Base-by-base conservation (phyloP, 2,797 vertebrate genomes). In the Anguilla obscura region DNA sequence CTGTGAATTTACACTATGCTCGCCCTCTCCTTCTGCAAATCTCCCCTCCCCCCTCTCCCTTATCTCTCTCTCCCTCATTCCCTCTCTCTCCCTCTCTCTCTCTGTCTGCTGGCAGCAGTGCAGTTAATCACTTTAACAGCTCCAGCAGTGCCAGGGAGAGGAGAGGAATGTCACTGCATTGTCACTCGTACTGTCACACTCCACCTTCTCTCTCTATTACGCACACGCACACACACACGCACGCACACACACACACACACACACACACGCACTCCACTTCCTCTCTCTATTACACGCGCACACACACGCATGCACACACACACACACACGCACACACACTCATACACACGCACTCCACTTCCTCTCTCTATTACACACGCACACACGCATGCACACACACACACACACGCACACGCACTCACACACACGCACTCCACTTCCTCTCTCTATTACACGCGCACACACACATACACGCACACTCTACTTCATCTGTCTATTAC, bases 191-290 rank as follows among this genome's bases (percentile, higher is more conserved):
- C 74, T 79, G 74, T 79, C 74, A 79, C 30, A 74, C 71, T 74
- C 71, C 24, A 21, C 71, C 33, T 74, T 2, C 71, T 30, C 71
- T 74, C 71, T 74, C 27, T 33, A 74, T 74, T 36, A 74, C 30
- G 90, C 90, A 88, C 90, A 56, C 86, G 27, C 92, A 90, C 91
- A 88, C 60, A 40, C 74, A 87, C 84, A 71, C 80, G 84, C 86
- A 74, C 30, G 90, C 90, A 88, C 90, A 56, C 86, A 18, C 92
- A 90, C 91, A 88, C 89, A 88, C 88, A 92, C 89, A 86, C 89
- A 90, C 92, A 89, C 88, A 58, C 27, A 71, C 74, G 45, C 30
- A 74, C 71, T 74, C 71, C 24, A 21, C 71, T 74, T 74, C 9
- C 71, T 30, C 71, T 74, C 71, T 74, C 27, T 33, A 74, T 74